Conservation (phyloP, 2,113 vertebrate genomes). For the Pampusana beccarii region DNA sequence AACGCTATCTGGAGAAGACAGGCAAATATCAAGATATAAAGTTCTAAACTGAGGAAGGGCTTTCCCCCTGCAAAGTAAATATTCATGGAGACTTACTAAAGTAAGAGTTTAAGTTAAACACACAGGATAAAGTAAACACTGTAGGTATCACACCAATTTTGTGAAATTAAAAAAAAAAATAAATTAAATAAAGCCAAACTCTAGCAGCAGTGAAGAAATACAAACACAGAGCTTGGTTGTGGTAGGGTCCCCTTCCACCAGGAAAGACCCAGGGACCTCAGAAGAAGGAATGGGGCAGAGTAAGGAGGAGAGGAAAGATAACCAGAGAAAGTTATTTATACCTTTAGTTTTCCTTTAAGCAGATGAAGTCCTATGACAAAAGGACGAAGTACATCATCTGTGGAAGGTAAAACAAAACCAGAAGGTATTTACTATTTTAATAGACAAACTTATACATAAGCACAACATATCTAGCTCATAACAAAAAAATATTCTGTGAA, state of each 20-base stretch:
- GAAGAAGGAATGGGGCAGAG: neutral
- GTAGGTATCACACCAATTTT: fast-evolving
- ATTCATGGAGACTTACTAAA: neutral
- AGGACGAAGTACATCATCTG: conserved; percentile 50
- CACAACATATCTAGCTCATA: neutral
- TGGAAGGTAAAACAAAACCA: neutral
- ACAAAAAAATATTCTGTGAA: neutral
- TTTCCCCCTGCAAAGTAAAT: conserved; percentile 5
- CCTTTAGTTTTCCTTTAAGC: neutral
- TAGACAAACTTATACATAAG: neutral
- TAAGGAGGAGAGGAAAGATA: neutral
- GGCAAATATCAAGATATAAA: conserved; percentile 1
- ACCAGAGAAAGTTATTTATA: neutral
- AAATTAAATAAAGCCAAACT: neutral
- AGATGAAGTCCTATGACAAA: conserved; percentile 31
- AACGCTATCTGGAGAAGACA: neutral
- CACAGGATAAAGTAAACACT: neutral
- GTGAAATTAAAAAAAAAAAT: neutral
- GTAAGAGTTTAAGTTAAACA: neutral
- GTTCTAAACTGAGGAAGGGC: neutral
- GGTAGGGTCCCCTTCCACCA: neutral
- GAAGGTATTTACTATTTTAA: neutral
- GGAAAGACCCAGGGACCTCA: neutral
- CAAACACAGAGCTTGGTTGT: neutral
- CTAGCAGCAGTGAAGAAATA: neutral